Conservation (phyloP, 2,113 vertebrate species). For the Platycercus adscitus region DNA sequence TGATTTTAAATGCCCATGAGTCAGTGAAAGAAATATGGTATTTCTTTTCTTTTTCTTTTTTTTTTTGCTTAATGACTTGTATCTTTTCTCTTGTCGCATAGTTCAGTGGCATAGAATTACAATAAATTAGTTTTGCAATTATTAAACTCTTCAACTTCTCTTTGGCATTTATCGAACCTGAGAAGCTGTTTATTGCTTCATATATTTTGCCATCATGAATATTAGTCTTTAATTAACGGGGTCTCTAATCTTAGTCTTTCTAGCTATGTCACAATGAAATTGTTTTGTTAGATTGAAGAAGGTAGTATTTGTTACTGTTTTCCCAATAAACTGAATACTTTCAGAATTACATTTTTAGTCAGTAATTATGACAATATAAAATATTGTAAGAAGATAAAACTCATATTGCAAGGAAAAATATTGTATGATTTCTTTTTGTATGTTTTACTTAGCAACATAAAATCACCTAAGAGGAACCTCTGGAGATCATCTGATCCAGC, state of each 20-base stretch:
- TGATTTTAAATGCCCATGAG: not conserved
- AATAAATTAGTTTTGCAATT: slow-evolving; percentile 7
- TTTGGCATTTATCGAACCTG: slow-evolving; percentile 3
- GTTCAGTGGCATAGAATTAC: not conserved
- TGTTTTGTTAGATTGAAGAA: slow-evolving; percentile 4
- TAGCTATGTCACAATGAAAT: not conserved
- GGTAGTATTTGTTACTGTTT: slow-evolving; percentile 2
- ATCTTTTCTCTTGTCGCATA: not conserved
- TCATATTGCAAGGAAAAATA: not conserved
- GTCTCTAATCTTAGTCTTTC: slow-evolving; percentile 37
- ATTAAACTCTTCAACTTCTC: not conserved
- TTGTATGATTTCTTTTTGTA: not conserved
- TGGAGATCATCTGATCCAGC: not conserved
- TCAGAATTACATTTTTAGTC: not conserved
- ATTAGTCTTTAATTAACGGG: slow-evolving; percentile 15
- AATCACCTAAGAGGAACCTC: not conserved
- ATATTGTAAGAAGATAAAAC: not conserved
- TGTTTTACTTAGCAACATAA: not conserved
- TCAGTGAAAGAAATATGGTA: not conserved
- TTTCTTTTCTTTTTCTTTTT: not conserved
- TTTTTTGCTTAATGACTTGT: not conserved
- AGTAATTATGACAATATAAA: not conserved
- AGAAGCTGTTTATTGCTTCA: slow-evolving; percentile 43
- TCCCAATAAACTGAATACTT: not conserved
- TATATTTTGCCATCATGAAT: not conserved